Conservation (phyloP, 1,140 invertebrate species). For the Pygmarrhopalites habei region DNA sequence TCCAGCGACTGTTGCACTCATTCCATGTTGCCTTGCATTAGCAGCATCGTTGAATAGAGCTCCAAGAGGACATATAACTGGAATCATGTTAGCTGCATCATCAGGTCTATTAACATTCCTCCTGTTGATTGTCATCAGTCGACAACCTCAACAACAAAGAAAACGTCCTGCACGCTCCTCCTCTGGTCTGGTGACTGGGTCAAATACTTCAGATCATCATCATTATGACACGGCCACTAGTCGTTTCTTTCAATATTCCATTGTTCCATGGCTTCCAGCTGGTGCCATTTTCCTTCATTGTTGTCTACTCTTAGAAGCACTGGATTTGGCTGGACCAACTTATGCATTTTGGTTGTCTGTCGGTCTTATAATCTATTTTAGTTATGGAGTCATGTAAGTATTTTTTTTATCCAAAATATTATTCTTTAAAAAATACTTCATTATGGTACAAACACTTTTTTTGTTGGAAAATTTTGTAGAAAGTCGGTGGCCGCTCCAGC, state of each 20-base stretch:
- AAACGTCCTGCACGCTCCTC: conserved; percentile 3
- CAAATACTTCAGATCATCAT: background rate
- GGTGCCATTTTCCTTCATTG: conserved; percentile 32
- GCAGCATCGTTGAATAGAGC: conserved; percentile 28
- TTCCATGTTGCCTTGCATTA: conserved; percentile 30
- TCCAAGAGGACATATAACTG: conserved; percentile 29
- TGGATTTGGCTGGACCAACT: conserved; percentile 27
- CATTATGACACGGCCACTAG: conserved; percentile 5
- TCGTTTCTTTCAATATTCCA: conserved; percentile 29
- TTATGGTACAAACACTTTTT: too few species aligned
- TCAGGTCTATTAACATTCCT: conserved; percentile 35
- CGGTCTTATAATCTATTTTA: conserved; percentile 34
- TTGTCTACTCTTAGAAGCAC: conserved; percentile 28
- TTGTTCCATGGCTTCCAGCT: conserved; percentile 34
- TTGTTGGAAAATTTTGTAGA: too few species aligned
- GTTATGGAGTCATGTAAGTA: conserved; percentile 36
- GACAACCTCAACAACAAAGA: conserved; percentile 33
- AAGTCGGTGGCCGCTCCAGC: conserved; percentile 31
- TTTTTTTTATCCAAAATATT: too few species aligned
- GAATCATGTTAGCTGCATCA: conserved; percentile 33
- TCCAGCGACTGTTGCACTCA: conserved; percentile 24
- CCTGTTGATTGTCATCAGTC: conserved; percentile 38
- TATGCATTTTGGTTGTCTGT: conserved; percentile 35
- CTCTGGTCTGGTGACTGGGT: background rate
- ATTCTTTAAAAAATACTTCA: too few species aligned